A percentile compares a stretch with the other conserved stretches of the same genome.
Conservation (phyloP, 1,140 invertebrate genomes). For the Zaprionus lachaisei region DNA sequence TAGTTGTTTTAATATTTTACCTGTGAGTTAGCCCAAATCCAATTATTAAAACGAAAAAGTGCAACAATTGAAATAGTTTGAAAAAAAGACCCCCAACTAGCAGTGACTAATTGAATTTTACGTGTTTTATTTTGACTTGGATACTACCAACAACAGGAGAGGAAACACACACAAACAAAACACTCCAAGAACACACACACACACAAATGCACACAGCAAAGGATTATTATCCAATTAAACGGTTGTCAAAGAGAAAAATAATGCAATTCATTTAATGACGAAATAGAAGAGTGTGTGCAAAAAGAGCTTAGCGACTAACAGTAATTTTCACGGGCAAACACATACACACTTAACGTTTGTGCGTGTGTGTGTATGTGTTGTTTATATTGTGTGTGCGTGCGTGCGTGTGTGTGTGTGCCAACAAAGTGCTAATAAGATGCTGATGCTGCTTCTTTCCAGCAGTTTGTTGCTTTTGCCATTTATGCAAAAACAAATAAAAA, state of each 20-base stretch:
- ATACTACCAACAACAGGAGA: constrained; percentile 61
- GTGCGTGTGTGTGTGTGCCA: constrained; percentile 19
- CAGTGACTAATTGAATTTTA: constrained; percentile 71
- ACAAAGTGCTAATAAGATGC: constrained; percentile 74
- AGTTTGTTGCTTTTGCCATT: constrained; percentile 79
- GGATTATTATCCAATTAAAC: constrained; percentile 77
- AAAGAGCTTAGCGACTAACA: constrained; percentile 57
- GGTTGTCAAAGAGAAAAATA: constrained; percentile 55
- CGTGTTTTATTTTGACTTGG: constrained; percentile 63
- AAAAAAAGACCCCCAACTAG: constrained; percentile 25
- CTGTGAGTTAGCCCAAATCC: constrained; percentile 63
- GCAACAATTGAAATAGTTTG: constrained; percentile 54
- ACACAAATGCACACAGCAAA: constrained; percentile 40
- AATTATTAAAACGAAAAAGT: constrained; percentile 66
- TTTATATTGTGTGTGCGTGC: constrained; percentile 27
- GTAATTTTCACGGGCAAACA: constrained; percentile 78
- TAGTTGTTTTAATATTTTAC: constrained; percentile 65
- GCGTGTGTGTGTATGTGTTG: constrained; percentile 30
- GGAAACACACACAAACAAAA: constrained; percentile 46
- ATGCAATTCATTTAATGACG: constrained; percentile 70
- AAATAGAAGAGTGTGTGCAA: constrained; percentile 42
- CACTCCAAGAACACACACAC: constrained; percentile 32
- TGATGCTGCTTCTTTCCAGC: constrained; percentile 52
- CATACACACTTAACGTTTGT: not conserved
- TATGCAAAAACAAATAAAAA: constrained; percentile 64